Evolutionary conservation across 2,888 invertebrate species (phyloP).

Genomic region (Eilema caniola): DNA sequence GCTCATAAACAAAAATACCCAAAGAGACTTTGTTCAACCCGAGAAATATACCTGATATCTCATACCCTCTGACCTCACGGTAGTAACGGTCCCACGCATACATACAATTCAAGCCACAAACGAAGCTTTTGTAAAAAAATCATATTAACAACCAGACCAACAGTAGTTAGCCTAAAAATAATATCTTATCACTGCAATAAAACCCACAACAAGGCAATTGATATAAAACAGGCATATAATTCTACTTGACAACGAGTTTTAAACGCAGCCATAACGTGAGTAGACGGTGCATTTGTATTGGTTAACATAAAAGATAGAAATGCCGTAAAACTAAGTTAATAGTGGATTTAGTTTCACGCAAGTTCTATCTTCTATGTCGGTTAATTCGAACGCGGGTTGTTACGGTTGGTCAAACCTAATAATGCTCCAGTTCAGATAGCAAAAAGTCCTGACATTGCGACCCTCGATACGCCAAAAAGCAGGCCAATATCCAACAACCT

Average conservation of each 20-base stretch:
- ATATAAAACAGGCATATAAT: constrained; percentile 15
- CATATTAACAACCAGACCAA: background rate
- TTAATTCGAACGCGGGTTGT: no score
- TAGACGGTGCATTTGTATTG: no score
- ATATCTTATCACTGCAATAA: constrained; percentile 12
- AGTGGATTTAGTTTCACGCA: no score
- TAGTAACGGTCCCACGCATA: background rate
- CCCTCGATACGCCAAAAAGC: constrained; percentile 46
- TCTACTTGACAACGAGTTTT: no score
- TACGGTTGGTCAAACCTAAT: no score
- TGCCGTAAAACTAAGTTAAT: no score
- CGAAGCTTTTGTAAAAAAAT: background rate
- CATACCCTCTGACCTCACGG: background rate
- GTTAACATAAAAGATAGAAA: no score
- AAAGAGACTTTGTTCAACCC: background rate
- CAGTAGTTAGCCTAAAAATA: background rate
- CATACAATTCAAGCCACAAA: background rate
- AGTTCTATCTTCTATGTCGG: no score
- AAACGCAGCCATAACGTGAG: no score
- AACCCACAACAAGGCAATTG: constrained; percentile 41
- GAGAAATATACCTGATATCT: background rate
- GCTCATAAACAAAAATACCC: background rate
- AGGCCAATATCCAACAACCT: constrained; percentile 40
- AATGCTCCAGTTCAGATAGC: constrained; percentile 29
- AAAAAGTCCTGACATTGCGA: constrained; percentile 36